Base-by-base conservation (phyloP, 2,797 vertebrate species). In the Loriculus beryllinus region DNA sequence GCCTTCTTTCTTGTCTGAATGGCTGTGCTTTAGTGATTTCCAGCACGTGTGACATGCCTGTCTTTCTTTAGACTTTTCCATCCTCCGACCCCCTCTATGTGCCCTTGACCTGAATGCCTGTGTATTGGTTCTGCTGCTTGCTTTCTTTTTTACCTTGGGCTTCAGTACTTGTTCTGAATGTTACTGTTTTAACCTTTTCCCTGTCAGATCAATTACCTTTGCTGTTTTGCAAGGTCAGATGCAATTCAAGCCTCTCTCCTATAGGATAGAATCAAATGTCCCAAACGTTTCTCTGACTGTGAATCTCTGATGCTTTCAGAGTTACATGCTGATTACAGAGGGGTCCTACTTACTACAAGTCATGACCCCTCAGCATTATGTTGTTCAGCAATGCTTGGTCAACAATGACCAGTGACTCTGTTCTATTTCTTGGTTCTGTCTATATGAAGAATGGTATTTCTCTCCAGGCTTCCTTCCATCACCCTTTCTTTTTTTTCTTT, bases 401-500 rank as follows among this genome's bases (percentile, higher is more conserved):
- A 64, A 43, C 26, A 78, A 23, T 2, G 3, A 51, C 15, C 39
- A 80, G n/a, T 15, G 1, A 3, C 20, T 52, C 18, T 77, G 17
- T 39, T 87, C 23, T 3, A 8, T 82, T 72, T 67, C 68, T 60
- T 79, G 9, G 8, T 54, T 77, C 20, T 42, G 31, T 9, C 28
- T 56, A 1, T 28, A 11, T 33, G 21, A 76, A 72, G 20, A 72
- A 84, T 69, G 4, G 1, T 43, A 18, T 76, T 90, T 70, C 4
- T 90, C 17, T 51, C 7, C 14, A 26, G 4, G 28, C 7, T 35
- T 9, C 21, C 52, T 19, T 42, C 23, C 4, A 17, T 21, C 11
- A 1, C 0, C 1, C 1, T 8, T 20, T 28, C 0, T 1, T 19
- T 45, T 47, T n/a, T 60, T 16, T 2, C 1, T 59, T 62, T 57